A percentile compares a stretch with the other conserved stretches of the same genome.
phyloP scores from a whole-genome alignment of 2,113 vertebrate species.

The Myotis yumanensis region DNA sequence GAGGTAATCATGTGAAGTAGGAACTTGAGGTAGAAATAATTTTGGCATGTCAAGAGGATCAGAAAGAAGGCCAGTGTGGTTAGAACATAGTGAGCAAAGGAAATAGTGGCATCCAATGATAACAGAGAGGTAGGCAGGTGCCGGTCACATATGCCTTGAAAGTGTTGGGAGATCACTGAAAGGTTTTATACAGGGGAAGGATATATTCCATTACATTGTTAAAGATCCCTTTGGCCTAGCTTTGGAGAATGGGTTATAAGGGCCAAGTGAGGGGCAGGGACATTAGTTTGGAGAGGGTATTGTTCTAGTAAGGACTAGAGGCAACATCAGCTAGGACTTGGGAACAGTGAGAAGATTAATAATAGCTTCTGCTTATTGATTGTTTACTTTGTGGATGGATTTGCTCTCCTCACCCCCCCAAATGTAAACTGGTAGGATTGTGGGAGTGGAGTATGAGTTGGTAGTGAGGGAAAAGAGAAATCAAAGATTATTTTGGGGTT shows the following conservation, averaged over 20 bases:
- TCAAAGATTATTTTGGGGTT: constrained; percentile 5
- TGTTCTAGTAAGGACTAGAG: background rate
- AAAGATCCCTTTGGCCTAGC: background rate
- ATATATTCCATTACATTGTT: background rate
- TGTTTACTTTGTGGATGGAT: background rate
- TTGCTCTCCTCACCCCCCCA: accelerated
- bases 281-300: background rate
- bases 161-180: background rate
- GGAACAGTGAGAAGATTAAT: background rate
- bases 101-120: background rate
- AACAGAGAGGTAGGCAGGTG: background rate
- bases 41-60: background rate
- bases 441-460: constrained; percentile 3
- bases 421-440: background rate
- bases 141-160: background rate
- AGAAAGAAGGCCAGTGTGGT: background rate
- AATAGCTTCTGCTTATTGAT: background rate
- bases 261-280: background rate
- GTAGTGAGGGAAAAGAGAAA: constrained; percentile 26
- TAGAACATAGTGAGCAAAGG: background rate
- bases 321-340: background rate
- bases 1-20: background rate
- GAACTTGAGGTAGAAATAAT: background rate
- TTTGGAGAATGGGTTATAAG: constrained; percentile 21
- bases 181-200: background rate